Evolutionary conservation across 1,140 invertebrate species (phyloP), one percentile per base, ranked within the genome.

Genomic region (Panulirus ornatus): DNA sequence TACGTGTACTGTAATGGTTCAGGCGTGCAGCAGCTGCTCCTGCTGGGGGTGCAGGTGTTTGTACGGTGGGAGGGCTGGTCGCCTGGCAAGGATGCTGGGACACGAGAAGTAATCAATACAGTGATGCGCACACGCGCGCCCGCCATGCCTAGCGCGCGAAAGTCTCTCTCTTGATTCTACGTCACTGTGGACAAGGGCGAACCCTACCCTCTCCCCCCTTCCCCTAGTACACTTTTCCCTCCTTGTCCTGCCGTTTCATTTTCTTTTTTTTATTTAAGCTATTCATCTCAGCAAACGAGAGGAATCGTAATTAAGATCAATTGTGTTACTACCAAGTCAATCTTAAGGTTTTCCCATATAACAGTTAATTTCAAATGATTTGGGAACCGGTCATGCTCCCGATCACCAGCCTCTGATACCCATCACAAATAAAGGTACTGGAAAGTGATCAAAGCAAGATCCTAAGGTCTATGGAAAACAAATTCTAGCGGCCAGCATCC

Each of bases 41-140:
- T 40, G 30, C 16, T 36, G 47, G 44, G 63, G 42, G 38, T 44
- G 40, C 27, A 51, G 40, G 81, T 66, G 30, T 38, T 63, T 44
- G 82, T 70, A 40, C 2, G 63, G 40, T 70, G 70, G 40, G n/a
- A 8, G 34, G 40, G 58, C 5, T 22, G 54, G 51, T 38, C 71
- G 83, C 42, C 83, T 85, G 83, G 83, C 83, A 85, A 85, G 83
- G 83, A 85, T 85, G 83, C 83, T 85, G 83, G 83, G 30, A 44
- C 83, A n/a, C 66, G 76, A 47, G 44, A 30, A 85, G 58, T 73
- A 85, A 85, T 85, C 83, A 85, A 85, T 85, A 85, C 83, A 22
- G 16, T 51, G 83, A 73, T 85, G n/a, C 75, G 83, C 83, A 85
- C 83, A 85, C 38, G 83, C 83, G 83, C 83, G 83, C 36, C 40